Evolutionary conservation across 2,113 vertebrate species (phyloP), one percentile per base, ranked within the genome.

Genomic region (Microcebus lehilahytsara): DNA sequence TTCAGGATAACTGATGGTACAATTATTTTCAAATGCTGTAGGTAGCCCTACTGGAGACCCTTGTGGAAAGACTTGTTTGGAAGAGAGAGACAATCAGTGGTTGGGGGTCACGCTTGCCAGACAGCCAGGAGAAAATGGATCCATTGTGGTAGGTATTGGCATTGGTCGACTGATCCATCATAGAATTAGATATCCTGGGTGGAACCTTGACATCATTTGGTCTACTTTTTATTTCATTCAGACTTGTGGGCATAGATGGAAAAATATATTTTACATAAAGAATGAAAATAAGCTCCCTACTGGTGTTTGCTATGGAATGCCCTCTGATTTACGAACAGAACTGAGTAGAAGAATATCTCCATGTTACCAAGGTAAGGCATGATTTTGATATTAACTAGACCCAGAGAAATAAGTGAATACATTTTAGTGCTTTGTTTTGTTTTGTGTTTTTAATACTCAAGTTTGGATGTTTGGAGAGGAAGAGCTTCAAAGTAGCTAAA

Each of bases 231-330:
- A 13, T 97, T 97, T 98, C 97, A 88, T 93, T 2, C 85, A 99
- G 99, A 98, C 99, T 95, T 99, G 99, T 98, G 99, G 99, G 72
- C 99, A 99, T 96, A 99, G 99, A 67, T 99, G 99, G 99, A 99
- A 99, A 98, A 99, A 99, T 81, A 93, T 99, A 92, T 99, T 92
- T 98, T 99, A 99, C 34, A 96, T 99, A 11, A 98, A 98, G 91
- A 98, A 93, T 81, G 99, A 99, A 71, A 98, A 99, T 98, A 99
- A 99, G 93, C 98, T 99, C 53, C 99, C 99, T 0, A 94, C 98
- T 0, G 99, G 99, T 46, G 96, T 99, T 96, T 99, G 99, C 98
- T 99, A 99, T 98, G 98, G 97, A 80, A 96, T 99, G 53, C 98
- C 98, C 92, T 96, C 98, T n/a, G 98, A 99, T 97, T 99, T 99